Evolutionary conservation across 2,888 invertebrate species (phyloP), one percentile per base, ranked within the genome.

Genomic region (Mongoloraphidia duomilia): DNA sequence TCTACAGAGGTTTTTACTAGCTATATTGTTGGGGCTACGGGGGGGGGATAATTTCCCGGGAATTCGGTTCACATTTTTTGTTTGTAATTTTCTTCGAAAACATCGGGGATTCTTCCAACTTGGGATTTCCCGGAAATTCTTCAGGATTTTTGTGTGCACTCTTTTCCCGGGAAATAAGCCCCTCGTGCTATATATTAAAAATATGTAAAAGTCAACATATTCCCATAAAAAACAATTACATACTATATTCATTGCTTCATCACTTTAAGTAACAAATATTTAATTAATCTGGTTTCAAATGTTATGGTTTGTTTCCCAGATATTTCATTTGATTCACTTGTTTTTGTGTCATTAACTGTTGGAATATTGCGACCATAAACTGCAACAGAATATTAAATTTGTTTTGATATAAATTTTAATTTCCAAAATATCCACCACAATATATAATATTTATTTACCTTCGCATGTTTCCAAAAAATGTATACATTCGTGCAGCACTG

Each of bases 381-480:
- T 85, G 62, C 49, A 74, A 72, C 55, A 54, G 49, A 54, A 52
- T 48, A 41, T 36, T 17, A 26, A 26, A 26, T 26, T n/a, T n/a
- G 14, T n/a, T n/a, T 45, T 35, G 34, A 36, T 6, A 38, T 13
- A 11, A 12, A 13, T 12, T 12, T 14, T 17, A 14, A 47, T 10
- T 14, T 12, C 26, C 39, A 47, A 39, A 17, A 47, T 26, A 47
- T 39, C 17, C 41, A 34, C 47, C 44, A 45, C 34, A 34, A 44
- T 44, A 13, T 35, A 39, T 34, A 38, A 44, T 37, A 48, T 43
- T 44, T 26, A 59, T 65, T 65, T 65, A 79, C 80, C 69, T 72
- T 94, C 93, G 65, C 92, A 93, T 57, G 88, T 89, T 62, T 91
- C 90, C 47, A 95, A 75, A 68, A 94, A 94, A 57, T 80, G 79